Evolutionary conservation across 2,797 vertebrate genomes (phyloP).

Genomic region (Pipistrellus kuhlii): DNA sequence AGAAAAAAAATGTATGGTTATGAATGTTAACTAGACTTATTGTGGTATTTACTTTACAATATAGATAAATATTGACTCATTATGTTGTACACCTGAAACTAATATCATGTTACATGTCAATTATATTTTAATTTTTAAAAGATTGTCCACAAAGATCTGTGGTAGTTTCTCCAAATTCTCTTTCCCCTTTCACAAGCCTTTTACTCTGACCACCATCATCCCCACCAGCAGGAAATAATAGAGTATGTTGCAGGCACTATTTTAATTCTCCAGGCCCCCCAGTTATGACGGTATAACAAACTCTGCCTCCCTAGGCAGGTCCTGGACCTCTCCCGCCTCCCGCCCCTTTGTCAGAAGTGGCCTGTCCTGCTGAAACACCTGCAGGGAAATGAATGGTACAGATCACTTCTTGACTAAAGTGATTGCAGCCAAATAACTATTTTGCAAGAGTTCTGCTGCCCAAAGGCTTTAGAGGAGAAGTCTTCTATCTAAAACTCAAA

Average conservation of each 20-base stretch:
- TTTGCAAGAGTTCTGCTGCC: neutral
- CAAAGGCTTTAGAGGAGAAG: neutral
- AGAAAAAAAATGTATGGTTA: neutral
- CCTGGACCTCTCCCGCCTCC: neutral
- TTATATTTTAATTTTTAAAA: neutral
- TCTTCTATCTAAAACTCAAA: neutral
- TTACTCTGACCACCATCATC: neutral
- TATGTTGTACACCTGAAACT: neutral
- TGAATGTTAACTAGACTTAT: neutral
- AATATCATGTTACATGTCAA: neutral
- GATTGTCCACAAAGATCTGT: neutral
- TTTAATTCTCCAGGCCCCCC: neutral
- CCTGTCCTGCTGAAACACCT: neutral
- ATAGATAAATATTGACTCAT: neutral
- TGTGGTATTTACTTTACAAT: neutral
- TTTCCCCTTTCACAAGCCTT: neutral
- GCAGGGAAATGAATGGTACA: neutral
- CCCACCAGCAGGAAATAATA: neutral
- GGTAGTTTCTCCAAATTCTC: neutral
- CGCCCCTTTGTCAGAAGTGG: neutral
- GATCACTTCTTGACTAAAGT: neutral
- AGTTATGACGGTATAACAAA: rapidly evolving
- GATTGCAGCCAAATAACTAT: neutral
- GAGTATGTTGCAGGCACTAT: rapidly evolving
- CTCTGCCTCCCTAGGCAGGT: neutral